A percentile compares a stretch with the other conserved stretches of the same genome.
Evolutionary conservation across 2,888 invertebrate species (phyloP).

Genomic region (Limenitis camilla): DNA sequence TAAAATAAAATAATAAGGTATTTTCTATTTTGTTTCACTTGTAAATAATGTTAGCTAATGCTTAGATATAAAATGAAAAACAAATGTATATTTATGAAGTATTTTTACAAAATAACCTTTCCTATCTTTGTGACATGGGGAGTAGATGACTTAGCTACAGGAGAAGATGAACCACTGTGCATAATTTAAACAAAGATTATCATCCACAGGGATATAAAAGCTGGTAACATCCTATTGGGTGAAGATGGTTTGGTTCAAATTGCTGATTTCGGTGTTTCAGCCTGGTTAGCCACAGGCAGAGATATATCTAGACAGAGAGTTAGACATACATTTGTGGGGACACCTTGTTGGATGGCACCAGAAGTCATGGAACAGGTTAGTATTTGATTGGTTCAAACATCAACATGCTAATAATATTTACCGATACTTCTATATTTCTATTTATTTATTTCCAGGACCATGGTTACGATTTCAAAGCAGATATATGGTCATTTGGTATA

Average conservation of each 20-base stretch:
- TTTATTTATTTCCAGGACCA: slow-evolving; percentile 78
- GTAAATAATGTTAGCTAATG: no score
- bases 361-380: slow-evolving; percentile 98
- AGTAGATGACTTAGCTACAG: neutral
- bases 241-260: slow-evolving; percentile 98
- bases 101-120: no score
- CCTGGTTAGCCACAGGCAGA: slow-evolving; percentile 96
- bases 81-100: no score
- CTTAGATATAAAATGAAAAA: no score
- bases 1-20: no score
- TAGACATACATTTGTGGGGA: slow-evolving; percentile 98
- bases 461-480: slow-evolving; percentile 98
- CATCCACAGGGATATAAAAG: slow-evolving; percentile 90
- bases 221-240: slow-evolving; percentile 97
- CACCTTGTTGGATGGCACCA: slow-evolving; percentile 99
- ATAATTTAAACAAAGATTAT: slow-evolving; percentile 1
- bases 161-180: no score
- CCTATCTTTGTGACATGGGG: no score
- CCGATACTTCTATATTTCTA: neutral
- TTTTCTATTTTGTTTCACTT: no score
- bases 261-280: slow-evolving; percentile 98
- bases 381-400: neutral
- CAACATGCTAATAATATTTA: no score
- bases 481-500: slow-evolving; percentile 87
- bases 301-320: slow-evolving; percentile 96